Evolutionary conservation across 2,113 vertebrate species (phyloP), one percentile per base, ranked within the genome.

Genomic region (Misgurnus mizolepis): DNA sequence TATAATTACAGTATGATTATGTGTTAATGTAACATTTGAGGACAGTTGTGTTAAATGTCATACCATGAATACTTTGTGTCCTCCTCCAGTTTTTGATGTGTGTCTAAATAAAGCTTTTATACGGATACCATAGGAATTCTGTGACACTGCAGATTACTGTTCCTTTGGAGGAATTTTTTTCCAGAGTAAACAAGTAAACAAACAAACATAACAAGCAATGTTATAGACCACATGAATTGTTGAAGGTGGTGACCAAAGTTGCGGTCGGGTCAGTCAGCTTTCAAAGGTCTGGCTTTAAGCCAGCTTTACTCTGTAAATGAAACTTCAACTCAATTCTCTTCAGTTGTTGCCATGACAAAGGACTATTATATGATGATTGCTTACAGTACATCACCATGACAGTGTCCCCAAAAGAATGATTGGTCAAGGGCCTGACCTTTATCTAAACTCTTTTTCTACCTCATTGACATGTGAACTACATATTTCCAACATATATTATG

Each of bases 361-460:
- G 61, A 49, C 45, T 50, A 64, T 22, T 22, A 53, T 22, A 65
- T 11, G 22, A 80, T n/a, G 50, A 71, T 43, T 10, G 10, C 41
- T 18, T 67, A 67, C 71, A 70, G n/a, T 67, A 67, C 71, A 70
- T 27, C 50, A 76, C 55, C 50, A 69, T 75, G 43, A 67, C 41
- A 50, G 64, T 68, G 55, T 66, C 62, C 68, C 12, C 14, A 56
- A 78, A 49, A 53, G 65, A 50, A 49, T 67, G 14, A 62, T 41
- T 14, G 2, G 39, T 62, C 64, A 78, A 82, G 78, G 81, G 66
- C 75, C 70, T 7, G 71, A 81, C 58, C 81, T 81, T 75, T 85
- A 60, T 50, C 49, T 11, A 50, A 12, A 50, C 49, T 34, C 27
- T 34, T 34, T 34, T 34, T 34, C 27, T 34, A 2, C 27, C 27